phyloP scores from a whole-genome alignment of 2,888 invertebrate species.

The Alsophila aescularia region DNA sequence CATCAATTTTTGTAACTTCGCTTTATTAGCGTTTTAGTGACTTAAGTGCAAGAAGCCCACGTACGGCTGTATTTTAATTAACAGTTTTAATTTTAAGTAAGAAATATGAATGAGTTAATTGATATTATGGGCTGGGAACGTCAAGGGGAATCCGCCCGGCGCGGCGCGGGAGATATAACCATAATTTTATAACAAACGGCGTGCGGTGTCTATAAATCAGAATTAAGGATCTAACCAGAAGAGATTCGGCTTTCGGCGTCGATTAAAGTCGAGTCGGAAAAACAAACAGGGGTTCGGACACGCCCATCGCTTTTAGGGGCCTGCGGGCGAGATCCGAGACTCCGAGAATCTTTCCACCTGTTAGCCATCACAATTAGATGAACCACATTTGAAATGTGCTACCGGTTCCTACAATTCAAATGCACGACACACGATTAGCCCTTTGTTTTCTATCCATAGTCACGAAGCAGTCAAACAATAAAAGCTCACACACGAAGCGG shows the following conservation, averaged over 20 bases:
- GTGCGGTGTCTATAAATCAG: slow-evolving; percentile 77
- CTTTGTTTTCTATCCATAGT: slow-evolving; percentile 30
- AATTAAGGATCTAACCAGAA: slow-evolving; percentile 73
- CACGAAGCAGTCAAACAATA: slow-evolving; percentile 36
- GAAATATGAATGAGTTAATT: slow-evolving; percentile 76
- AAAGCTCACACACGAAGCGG: slow-evolving; percentile 61
- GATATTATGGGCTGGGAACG: slow-evolving; percentile 73
- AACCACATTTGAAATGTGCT: slow-evolving; percentile 57
- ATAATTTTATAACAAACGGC: slow-evolving; percentile 74
- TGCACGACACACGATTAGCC: slow-evolving; percentile 32
- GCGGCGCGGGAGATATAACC: slow-evolving; percentile 62
- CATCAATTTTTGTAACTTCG: slow-evolving; percentile 4
- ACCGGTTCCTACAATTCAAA: slow-evolving; percentile 52
- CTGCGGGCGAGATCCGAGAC: slow-evolving; percentile 55
- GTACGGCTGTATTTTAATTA: slow-evolving; percentile 50
- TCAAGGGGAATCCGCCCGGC: slow-evolving; percentile 64
- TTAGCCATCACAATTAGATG: slow-evolving; percentile 64
- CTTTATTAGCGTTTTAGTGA: slow-evolving; percentile 1
- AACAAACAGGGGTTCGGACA: slow-evolving; percentile 72
- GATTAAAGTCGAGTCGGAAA: slow-evolving; percentile 72
- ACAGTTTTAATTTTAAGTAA: slow-evolving; percentile 56
- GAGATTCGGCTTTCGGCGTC: slow-evolving; percentile 68
- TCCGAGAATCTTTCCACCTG: slow-evolving; percentile 59
- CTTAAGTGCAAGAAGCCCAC: slow-evolving; percentile 15
- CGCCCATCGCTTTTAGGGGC: slow-evolving; percentile 55